Conservation (phyloP, 2,888 invertebrate species). For the Caenorhabditis doughertyi region DNA sequence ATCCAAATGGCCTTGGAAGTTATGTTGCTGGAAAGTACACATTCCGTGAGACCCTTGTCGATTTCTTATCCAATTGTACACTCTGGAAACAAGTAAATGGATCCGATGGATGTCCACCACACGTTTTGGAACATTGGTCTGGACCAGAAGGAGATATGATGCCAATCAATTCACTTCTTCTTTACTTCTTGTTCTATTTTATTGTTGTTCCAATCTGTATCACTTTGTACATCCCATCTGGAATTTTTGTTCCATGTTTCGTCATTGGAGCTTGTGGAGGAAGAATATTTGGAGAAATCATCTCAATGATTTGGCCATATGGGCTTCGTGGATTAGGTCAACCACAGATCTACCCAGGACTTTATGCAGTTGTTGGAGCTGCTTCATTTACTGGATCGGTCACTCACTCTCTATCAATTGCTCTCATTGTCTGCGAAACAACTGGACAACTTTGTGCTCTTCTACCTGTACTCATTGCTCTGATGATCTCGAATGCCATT, state of each 20-base stretch:
- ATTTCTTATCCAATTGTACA: conserved; percentile 76
- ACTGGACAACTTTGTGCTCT: conserved; percentile 98
- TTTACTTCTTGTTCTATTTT: conserved; percentile 72
- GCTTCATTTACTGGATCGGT: conserved; percentile 95
- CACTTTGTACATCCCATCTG: conserved; percentile 83
- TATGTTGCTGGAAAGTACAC: conserved; percentile 86
- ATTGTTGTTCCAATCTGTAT: conserved; percentile 74
- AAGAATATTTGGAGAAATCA: conserved; percentile 84
- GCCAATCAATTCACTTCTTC: conserved; percentile 60
- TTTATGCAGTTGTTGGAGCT: conserved; percentile 94
- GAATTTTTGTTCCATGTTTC: conserved; percentile 97
- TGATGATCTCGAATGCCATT: conserved; percentile 94
- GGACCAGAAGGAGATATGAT: conserved; percentile 55
- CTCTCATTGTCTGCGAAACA: conserved; percentile 98
- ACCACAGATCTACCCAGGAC: conserved; percentile 92
- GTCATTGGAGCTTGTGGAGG: conserved; percentile 85
- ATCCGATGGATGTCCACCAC: conserved; percentile 66
- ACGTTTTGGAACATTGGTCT: conserved; percentile 70
- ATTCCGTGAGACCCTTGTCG: conserved; percentile 75
- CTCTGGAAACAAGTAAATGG: conserved; percentile 65
- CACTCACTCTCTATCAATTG: conserved; percentile 97
- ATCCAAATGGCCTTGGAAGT: conserved; percentile 93
- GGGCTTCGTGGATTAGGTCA: conserved; percentile 90
- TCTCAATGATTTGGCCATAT: conserved; percentile 94
- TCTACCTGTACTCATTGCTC: conserved; percentile 95